A percentile compares a stretch with the other conserved stretches of the same genome.
These are phyloP conservation scores for Pseudomyrmex dendroicus DNA, from an alignment of 1,140 invertebrate genomes.

Conservation along the genomic window DNA sequence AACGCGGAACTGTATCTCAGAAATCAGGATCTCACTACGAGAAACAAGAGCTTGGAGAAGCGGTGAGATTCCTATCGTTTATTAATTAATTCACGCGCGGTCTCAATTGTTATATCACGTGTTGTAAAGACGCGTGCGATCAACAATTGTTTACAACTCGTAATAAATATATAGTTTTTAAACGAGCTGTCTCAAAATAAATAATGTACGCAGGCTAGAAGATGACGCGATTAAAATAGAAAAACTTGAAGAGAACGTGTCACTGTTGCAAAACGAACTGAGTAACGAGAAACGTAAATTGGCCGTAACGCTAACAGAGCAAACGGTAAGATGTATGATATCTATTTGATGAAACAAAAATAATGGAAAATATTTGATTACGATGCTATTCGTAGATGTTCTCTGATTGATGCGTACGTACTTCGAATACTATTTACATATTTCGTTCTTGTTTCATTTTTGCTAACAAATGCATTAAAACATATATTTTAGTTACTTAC, in stretches of 20 bases:
- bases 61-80: constrained; percentile 63
- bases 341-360: constrained; percentile 1
- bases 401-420: too few species aligned
- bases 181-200: background rate
- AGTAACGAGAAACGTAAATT: constrained; percentile 46
- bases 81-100: background rate
- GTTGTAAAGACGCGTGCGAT: background rate
- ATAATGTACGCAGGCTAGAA: constrained; percentile 39
- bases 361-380: background rate
- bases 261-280: constrained; percentile 49
- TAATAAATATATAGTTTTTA: background rate
- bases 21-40: constrained; percentile 69
- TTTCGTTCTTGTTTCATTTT: background rate
- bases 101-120: background rate
- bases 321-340: constrained; percentile 24
- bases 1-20: constrained; percentile 67
- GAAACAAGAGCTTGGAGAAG: constrained; percentile 72
- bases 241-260: constrained; percentile 52
- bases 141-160: constrained; percentile 11
- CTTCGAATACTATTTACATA: background rate
- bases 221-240: constrained; percentile 38
- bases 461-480: background rate
- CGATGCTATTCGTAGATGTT: background rate
- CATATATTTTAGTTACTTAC: too few species aligned
- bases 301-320: constrained; percentile 7